These are phyloP conservation scores for Dufourea novaeangliae DNA, from an alignment of 1,140 invertebrate species.

Conservation along the genomic window DNA sequence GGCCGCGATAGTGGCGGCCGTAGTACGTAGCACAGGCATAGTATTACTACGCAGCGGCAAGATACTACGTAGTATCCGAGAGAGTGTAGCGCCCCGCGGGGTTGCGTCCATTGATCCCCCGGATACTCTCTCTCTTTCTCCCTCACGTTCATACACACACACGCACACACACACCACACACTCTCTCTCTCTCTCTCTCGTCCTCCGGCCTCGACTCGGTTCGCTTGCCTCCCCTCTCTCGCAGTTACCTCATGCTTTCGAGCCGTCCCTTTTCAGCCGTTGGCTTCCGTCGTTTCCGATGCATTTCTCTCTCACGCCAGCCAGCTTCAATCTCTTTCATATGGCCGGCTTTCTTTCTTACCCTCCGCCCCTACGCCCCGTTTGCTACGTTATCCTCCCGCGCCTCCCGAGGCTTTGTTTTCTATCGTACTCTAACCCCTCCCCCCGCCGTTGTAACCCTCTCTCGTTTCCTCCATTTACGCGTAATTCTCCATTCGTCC, in stretches of 20 bases:
- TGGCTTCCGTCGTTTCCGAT: neutral
- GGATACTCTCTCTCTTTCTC: slow-evolving; percentile 28
- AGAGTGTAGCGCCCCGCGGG: slow-evolving; percentile 70
- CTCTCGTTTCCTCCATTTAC: slow-evolving; percentile 34
- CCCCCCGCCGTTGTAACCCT: no score
- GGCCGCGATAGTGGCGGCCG: slow-evolving; percentile 59
- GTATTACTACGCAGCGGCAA: slow-evolving; percentile 67
- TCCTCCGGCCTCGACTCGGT: slow-evolving; percentile 11
- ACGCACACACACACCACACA: no score
- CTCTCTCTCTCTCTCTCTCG: slow-evolving; percentile 31
- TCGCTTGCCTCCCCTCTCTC: neutral
- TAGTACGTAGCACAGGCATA: slow-evolving; percentile 65
- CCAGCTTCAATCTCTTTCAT: neutral
- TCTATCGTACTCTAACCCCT: neutral
- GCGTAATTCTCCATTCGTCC: slow-evolving; percentile 22
- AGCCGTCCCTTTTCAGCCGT: slow-evolving; percentile 19
- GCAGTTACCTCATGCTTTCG: neutral
- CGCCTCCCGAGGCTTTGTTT: slow-evolving; percentile 9
- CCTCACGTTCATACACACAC: no score
- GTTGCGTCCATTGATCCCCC: slow-evolving; percentile 75
- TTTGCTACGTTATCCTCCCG: neutral
- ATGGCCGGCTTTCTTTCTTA: slow-evolving; percentile 22
- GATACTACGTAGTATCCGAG: slow-evolving; percentile 70
- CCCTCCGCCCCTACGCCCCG: slow-evolving; percentile 9
- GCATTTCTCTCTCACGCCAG: neutral